phyloP scores from a whole-genome alignment of 2,888 invertebrate genomes.

The Drosophila gaucha region DNA sequence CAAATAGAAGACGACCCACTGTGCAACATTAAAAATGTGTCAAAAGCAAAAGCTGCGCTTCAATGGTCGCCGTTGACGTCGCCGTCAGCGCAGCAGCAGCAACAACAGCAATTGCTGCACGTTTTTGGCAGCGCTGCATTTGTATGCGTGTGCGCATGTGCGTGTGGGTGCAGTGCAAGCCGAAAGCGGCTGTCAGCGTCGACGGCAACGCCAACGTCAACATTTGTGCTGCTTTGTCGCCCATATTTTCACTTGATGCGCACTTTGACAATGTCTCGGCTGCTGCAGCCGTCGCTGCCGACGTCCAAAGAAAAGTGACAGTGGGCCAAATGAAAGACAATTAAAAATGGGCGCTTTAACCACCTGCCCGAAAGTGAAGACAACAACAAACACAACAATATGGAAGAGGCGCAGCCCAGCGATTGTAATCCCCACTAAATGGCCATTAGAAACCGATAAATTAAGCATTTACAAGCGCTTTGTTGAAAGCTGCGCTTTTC shows the following conservation, averaged over 20 bases:
- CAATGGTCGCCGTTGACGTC: conserved; percentile 15
- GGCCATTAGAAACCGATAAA: conserved; percentile 1
- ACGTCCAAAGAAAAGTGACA: conserved; percentile 67
- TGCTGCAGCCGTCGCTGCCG: conserved; percentile 4
- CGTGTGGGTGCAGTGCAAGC: conserved; percentile 41
- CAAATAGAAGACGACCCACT: neutral
- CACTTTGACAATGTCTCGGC: conserved; percentile 64
- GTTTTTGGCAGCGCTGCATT: conserved; percentile 26
- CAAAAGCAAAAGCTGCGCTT: conserved; percentile 76
- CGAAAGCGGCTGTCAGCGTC: conserved; percentile 17
- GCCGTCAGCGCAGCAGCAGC: conserved; percentile 13
- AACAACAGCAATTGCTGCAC: conserved; percentile 43
- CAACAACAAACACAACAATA: conserved; percentile 23
- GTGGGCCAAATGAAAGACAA: conserved; percentile 56
- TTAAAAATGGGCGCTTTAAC: conserved; percentile 46
- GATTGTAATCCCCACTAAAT: conserved; percentile 15
- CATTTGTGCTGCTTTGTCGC: conserved; percentile 26
- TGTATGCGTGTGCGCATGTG: conserved; percentile 14
- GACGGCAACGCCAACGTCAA: conserved; percentile 17
- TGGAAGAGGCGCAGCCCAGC: neutral
- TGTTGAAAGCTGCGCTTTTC: neutral
- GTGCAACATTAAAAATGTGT: conserved; percentile 55
- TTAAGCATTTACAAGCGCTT: neutral
- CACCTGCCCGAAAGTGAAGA: conserved; percentile 39
- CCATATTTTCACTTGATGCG: conserved; percentile 67